Evolutionary conservation across 2,888 invertebrate species (phyloP), one percentile per base, ranked within the genome.

Genomic region (Omphaloscelis lunosa): DNA sequence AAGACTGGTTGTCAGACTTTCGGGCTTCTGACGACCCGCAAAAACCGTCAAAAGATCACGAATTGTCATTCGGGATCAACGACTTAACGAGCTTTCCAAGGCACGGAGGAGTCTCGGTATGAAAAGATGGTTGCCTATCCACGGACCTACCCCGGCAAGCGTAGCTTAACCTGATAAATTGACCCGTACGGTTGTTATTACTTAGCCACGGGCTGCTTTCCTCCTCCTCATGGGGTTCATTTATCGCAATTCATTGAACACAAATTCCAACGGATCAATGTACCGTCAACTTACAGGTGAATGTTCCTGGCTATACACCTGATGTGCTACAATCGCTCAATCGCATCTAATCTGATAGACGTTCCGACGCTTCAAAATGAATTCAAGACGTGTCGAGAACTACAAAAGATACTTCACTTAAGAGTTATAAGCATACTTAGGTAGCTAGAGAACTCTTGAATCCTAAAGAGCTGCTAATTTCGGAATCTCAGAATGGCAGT

Each of bases 341-440:
- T 71, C 34, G 23, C 27, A 81, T 76, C 66, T 71, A 34, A 80
- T 81, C 67, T 27, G 82, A 76, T 81, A 34, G 41, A 27, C 56
- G 34, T 62, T 62, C 61, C 51, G 48, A 58, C 17, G 39, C 70
- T 70, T 34, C 23, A 20, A 67, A 70, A 61, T 58, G 56, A 72
- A 34, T 65, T 81, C 61, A 77, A 77, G 59, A 77, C 68, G n/a
- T 61, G 77, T 66, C 41, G 27, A 72, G 65, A 20, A 61, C 69
- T 66, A 51, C 34, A 72, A 82, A 72, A 82, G 59, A 65, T 34
- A 72, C 77, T 69, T 77, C 20, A 69, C 23, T 29, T n/a, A 29
- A 72, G 65, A 63, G 59, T 45, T 63, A 11, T 27, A 75, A 70
- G 41, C 58, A 59, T 61, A 51, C 66, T 70, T 34, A 34, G n/a